These are phyloP conservation scores for Bombylius discolor DNA, from an alignment of 2,888 invertebrate species.

Conservation along the genomic window DNA sequence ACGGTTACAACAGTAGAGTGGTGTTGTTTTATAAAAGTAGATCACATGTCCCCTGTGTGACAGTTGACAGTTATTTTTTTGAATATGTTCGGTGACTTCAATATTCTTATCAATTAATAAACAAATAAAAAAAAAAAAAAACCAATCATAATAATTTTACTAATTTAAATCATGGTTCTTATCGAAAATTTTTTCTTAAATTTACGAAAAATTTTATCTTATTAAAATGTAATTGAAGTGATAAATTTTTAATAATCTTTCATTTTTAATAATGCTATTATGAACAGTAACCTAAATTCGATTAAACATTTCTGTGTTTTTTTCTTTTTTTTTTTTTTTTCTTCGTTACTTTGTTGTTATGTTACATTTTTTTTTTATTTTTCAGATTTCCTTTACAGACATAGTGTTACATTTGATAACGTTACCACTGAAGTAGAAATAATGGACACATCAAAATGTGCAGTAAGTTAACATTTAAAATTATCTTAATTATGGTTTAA, in stretches of 20 bases:
- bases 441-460: slow-evolving; percentile 67
- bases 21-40: slow-evolving; percentile 1
- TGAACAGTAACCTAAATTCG: not conserved
- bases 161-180: no score
- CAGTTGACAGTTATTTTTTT: slow-evolving; percentile 3
- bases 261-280: no score
- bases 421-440: slow-evolving; percentile 67
- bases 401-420: slow-evolving; percentile 64
- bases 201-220: no score
- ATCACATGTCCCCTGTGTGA: slow-evolving; percentile 1
- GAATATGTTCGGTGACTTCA: no score
- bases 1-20: not conserved
- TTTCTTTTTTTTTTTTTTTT: not conserved
- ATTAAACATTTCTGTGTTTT: not conserved
- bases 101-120: no score
- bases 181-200: no score
- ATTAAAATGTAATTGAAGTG: no score
- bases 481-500: no score
- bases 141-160: no score
- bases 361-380: slow-evolving; percentile 14
- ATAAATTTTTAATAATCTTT: no score
- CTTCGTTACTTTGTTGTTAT: not conserved
- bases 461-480: slow-evolving; percentile 44
- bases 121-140: no score
- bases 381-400: slow-evolving; percentile 68